Evolutionary conservation across 2,888 invertebrate species (phyloP).

Genomic region (Eudemis profundana): DNA sequence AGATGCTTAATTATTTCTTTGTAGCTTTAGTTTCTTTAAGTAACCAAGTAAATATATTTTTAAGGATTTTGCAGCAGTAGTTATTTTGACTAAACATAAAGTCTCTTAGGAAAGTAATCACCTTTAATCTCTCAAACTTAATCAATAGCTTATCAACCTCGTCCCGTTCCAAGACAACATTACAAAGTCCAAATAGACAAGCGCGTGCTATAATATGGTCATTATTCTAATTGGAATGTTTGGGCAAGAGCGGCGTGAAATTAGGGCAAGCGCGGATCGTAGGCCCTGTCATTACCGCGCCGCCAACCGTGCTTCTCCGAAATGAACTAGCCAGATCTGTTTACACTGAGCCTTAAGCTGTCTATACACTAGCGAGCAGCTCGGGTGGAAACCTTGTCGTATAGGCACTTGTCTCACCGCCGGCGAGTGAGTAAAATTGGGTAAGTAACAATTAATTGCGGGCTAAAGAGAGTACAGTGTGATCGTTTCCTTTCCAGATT

Average conservation of each 20-base stretch:
- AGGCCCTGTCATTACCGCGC: slow-evolving; percentile 76
- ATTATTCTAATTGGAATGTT: slow-evolving; percentile 82
- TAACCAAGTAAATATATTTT: neutral
- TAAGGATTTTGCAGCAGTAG: too few relatives aligned
- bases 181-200: slow-evolving; percentile 42
- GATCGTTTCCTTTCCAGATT: too few relatives aligned
- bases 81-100: too few relatives aligned
- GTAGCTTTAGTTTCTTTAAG: neutral
- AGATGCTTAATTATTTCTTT: too few relatives aligned
- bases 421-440: too few relatives aligned
- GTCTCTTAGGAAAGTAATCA: too few relatives aligned
- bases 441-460: too few relatives aligned
- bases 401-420: too few relatives aligned
- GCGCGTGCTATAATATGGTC: slow-evolving; percentile 51
- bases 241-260: slow-evolving; percentile 71
- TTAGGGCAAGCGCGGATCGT: slow-evolving; percentile 72
- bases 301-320: slow-evolving; percentile 67
- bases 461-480: too few relatives aligned
- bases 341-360: slow-evolving; percentile 55
- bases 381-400: too few relatives aligned
- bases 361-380: slow-evolving; percentile 5
- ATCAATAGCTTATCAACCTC: neutral
- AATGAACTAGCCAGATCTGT: slow-evolving; percentile 58
- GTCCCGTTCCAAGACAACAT: slow-evolving; percentile 1
- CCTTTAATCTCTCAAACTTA: neutral